Evolutionary conservation across 2,888 invertebrate species (phyloP).

Genomic region (Agonopterix alstromeriana): DNA sequence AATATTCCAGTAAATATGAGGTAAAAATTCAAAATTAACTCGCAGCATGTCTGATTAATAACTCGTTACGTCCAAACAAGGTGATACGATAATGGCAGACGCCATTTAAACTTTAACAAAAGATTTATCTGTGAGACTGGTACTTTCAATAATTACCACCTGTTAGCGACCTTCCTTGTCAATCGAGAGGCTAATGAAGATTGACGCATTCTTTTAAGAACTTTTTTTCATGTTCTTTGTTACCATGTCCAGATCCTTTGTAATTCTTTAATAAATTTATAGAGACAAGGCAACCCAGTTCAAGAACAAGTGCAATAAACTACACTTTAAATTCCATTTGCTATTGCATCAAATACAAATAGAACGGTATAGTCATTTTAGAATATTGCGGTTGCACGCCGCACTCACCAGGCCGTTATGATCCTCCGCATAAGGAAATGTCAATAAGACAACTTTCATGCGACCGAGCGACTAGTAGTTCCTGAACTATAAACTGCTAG

Average conservation of each 20-base stretch:
- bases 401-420: conserved; percentile 5
- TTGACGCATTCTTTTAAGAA: conserved; percentile 28
- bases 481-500: conserved; percentile 64
- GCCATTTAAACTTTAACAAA: conserved; percentile 38
- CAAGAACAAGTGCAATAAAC: no score
- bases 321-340: no score
- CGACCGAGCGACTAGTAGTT: conserved; percentile 43
- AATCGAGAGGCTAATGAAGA: conserved; percentile 47
- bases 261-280: no score
- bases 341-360: neutral
- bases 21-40: no score
- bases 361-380: neutral
- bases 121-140: conserved; percentile 24
- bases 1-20: neutral
- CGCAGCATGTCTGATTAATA: conserved; percentile 32
- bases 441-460: conserved; percentile 62
- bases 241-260: neutral
- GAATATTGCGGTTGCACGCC: neutral
- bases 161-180: conserved; percentile 44
- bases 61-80: conserved; percentile 38
- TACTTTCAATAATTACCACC: conserved; percentile 40
- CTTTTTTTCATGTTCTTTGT: conserved; percentile 12
- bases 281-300: no score
- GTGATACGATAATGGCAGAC: conserved; percentile 34
- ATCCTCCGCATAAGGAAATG: conserved; percentile 47